phyloP scores from a whole-genome alignment of 1,140 invertebrate species.

The Monomorium pharaonis region DNA sequence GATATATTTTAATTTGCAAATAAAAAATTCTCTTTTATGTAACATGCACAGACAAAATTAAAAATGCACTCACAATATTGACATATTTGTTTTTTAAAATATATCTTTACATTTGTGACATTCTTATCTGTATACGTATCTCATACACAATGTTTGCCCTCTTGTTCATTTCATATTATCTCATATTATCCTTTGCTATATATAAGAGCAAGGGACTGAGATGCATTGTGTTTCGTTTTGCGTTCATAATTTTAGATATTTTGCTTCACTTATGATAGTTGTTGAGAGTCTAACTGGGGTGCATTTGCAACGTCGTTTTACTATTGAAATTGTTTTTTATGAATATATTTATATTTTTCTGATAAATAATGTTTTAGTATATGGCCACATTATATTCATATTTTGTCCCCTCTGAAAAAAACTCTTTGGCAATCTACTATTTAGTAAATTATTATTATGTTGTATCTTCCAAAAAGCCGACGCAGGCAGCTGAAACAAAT shows the following conservation, averaged over 20 bases:
- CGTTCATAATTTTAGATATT: constrained; percentile 68
- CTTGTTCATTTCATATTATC: constrained; percentile 41
- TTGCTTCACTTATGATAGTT: constrained; percentile 80
- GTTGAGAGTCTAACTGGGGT: constrained; percentile 84
- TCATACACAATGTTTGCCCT: constrained; percentile 34
- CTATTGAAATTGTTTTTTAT: constrained; percentile 56
- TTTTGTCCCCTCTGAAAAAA: constrained; percentile 81
- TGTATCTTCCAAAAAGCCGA: not conserved
- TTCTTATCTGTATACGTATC: not conserved
- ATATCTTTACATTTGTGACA: constrained; percentile 5
- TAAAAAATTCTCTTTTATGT: constrained; percentile 3
- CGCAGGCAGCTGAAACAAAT: not conserved
- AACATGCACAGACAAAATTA: constrained; percentile 18
- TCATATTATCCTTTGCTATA: constrained; percentile 48
- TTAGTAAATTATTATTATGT: constrained; percentile 32
- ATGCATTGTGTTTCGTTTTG: constrained; percentile 76
- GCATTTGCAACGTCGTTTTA: constrained; percentile 85
- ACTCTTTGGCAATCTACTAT: constrained; percentile 10
- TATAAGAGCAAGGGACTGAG: constrained; percentile 31
- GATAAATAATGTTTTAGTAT: constrained; percentile 57
- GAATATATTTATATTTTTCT: constrained; percentile 59
- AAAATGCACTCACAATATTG: constrained; percentile 23
- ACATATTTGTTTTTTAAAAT: constrained; percentile 19
- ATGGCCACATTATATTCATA: constrained; percentile 83
- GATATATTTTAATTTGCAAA: constrained; percentile 8